phyloP scores from a whole-genome alignment of 1,140 invertebrate genomes.

The Rhopalosiphum maidis region DNA sequence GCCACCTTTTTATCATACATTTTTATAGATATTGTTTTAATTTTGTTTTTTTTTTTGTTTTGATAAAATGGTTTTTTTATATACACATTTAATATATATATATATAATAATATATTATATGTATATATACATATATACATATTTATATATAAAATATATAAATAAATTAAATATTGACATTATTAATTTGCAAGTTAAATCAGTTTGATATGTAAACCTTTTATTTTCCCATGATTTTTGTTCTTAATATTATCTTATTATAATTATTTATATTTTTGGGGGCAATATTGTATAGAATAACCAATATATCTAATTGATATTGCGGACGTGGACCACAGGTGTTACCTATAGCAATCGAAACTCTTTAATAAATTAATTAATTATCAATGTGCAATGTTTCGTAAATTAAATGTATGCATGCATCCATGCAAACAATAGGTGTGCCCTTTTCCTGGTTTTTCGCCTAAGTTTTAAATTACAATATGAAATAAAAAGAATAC shows the following conservation, averaged over 20 bases:
- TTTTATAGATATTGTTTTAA: constrained; percentile 57
- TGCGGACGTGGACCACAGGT: constrained; percentile 57
- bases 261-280: constrained; percentile 54
- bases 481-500: constrained; percentile 46
- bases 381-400: constrained; percentile 56
- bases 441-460: constrained; percentile 49
- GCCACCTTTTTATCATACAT: constrained; percentile 57
- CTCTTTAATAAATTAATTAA: constrained; percentile 43
- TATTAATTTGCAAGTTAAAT: constrained; percentile 38
- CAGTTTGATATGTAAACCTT: constrained; percentile 28
- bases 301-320: constrained; percentile 46
- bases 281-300: constrained; percentile 54
- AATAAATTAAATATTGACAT: constrained; percentile 46
- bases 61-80: constrained; percentile 41
- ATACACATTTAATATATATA: constrained; percentile 42
- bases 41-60: constrained; percentile 35
- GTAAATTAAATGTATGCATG: constrained; percentile 48
- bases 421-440: constrained; percentile 45
- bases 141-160: not conserved
- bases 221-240: constrained; percentile 44
- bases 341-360: constrained; percentile 57
- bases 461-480: constrained; percentile 46
- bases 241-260: constrained; percentile 42
- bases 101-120: constrained; percentile 23
- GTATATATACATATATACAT: constrained; percentile 18